phyloP scores from a whole-genome alignment of 2,888 invertebrate genomes.

The Tachystola acroxantha region DNA sequence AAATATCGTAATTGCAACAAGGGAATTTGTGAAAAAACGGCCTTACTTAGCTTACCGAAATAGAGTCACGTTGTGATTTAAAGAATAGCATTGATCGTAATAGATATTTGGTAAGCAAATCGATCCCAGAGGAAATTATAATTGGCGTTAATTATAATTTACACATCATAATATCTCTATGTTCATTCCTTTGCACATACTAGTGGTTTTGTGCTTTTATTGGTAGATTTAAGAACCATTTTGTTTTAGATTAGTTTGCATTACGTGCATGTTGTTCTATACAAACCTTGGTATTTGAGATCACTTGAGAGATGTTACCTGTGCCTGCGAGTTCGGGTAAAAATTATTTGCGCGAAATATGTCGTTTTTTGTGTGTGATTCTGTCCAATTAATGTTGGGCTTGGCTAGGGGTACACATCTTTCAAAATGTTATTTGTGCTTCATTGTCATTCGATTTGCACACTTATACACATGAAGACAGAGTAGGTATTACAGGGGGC shows the following conservation, averaged over 20 bases:
- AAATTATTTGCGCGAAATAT: constrained; percentile 10
- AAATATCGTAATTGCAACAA: too few species aligned
- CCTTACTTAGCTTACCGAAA: too few species aligned
- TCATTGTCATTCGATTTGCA: not conserved
- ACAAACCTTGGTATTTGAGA: constrained; percentile 40
- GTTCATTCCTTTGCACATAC: too few species aligned
- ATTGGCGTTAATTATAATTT: too few species aligned
- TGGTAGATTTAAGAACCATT: not conserved
- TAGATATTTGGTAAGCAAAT: too few species aligned
- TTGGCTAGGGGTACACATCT: constrained; percentile 71
- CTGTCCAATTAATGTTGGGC: constrained; percentile 59
- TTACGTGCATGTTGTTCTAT: constrained; percentile 51
- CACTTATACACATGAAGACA: not conserved
- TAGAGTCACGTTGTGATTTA: too few species aligned
- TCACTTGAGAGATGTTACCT: constrained; percentile 76
- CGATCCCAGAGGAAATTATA: too few species aligned
- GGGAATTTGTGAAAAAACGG: too few species aligned
- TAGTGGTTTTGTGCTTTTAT: too few species aligned
- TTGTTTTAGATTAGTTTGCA: constrained; percentile 16
- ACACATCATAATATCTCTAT: too few species aligned
- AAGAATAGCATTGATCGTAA: too few species aligned
- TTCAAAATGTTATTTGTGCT: constrained; percentile 41
- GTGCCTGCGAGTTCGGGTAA: constrained; percentile 47
- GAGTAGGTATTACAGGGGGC: too few species aligned
- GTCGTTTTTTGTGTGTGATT: constrained; percentile 23